Evolutionary conservation across 1,140 invertebrate species (phyloP).

Genomic region (Phymastichus coffea): DNA sequence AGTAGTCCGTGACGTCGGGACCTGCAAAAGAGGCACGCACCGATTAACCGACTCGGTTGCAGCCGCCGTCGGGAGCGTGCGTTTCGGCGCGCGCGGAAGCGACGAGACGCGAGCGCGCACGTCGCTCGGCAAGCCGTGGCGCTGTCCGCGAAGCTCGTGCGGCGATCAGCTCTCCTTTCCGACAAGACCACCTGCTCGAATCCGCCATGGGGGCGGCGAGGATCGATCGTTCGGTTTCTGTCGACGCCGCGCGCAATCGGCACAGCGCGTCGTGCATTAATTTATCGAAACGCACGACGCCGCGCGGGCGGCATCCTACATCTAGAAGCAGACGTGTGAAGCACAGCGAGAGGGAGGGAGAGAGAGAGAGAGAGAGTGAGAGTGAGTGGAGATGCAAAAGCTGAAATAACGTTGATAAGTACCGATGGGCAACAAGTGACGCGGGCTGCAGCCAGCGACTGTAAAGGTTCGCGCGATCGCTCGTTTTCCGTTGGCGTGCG

Average conservation of each 20-base stretch:
- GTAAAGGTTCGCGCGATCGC: too few relatives aligned
- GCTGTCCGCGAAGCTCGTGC: neutral
- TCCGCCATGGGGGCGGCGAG: conserved; percentile 13
- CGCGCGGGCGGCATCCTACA: too few relatives aligned
- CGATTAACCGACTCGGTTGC: neutral
- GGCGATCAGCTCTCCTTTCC: neutral
- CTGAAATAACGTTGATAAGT: too few relatives aligned
- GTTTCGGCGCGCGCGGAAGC: neutral
- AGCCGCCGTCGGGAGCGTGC: too few relatives aligned
- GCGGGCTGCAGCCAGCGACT: too few relatives aligned
- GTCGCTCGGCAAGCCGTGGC: too few relatives aligned
- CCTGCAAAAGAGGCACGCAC: conserved; percentile 36
- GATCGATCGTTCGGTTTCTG: conserved; percentile 22
- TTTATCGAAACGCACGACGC: too few relatives aligned
- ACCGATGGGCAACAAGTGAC: too few relatives aligned
- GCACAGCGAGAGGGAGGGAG: conserved; percentile 19
- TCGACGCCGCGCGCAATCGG: conserved; percentile 13
- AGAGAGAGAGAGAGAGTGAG: conserved; percentile 51
- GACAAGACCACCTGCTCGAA: conserved; percentile 24
- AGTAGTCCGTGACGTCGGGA: conserved; percentile 48
- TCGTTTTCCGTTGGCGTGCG: too few relatives aligned
- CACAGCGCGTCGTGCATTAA: too few relatives aligned
- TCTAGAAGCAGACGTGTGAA: neutral
- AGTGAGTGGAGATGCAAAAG: too few relatives aligned
- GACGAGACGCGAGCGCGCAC: too few relatives aligned